Evolutionary conservation across 2,797 vertebrate species (phyloP).

Genomic region (Danio choprae): DNA sequence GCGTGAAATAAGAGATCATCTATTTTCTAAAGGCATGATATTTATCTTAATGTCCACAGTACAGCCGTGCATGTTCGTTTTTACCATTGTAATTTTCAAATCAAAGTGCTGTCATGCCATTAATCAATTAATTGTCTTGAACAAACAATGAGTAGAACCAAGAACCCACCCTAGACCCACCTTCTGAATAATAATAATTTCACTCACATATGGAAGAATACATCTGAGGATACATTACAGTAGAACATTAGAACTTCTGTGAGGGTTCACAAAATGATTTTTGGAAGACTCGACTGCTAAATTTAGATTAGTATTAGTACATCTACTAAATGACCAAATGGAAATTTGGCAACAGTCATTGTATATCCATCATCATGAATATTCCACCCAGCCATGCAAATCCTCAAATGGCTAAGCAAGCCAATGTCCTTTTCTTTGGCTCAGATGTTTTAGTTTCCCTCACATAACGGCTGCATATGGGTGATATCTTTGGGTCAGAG

Average conservation of each 20-base stretch:
- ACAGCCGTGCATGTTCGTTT: neutral
- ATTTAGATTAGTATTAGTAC: neutral
- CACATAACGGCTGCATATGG: slow-evolving; percentile 15
- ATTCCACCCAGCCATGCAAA: neutral
- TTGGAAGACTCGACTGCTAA: neutral
- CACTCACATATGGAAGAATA: too few species aligned
- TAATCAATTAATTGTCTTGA: neutral
- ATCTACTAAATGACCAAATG: neutral
- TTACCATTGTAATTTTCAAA: too few species aligned
- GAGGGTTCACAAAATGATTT: neutral
- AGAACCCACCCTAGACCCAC: too few species aligned
- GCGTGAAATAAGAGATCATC: neutral
- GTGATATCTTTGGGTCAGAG: slow-evolving; percentile 20
- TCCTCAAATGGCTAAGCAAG: neutral
- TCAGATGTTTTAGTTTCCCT: neutral
- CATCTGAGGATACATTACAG: too few species aligned
- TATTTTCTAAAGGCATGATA: neutral
- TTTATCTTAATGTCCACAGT: neutral
- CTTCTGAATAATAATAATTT: too few species aligned
- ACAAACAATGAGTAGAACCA: neutral
- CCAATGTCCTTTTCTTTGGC: neutral
- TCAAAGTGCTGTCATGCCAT: too few species aligned
- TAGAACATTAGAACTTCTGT: too few species aligned
- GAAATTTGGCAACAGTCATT: neutral
- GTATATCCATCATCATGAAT: neutral